Base-by-base conservation (phyloP, 2,888 invertebrate genomes). In the Phytoseiulus persimilis region DNA sequence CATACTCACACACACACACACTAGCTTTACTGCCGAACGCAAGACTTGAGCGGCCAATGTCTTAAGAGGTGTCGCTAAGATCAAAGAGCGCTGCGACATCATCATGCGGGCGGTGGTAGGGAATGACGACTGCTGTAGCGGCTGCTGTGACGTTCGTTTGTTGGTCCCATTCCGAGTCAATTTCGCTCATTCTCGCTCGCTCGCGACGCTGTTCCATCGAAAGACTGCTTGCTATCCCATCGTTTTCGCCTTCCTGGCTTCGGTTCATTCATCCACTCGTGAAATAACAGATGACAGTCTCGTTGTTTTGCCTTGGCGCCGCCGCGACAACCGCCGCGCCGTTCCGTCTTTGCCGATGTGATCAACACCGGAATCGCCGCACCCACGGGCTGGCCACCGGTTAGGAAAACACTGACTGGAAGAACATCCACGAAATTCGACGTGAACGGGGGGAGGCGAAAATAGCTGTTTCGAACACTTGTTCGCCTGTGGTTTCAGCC, bases 21-120 rank as follows among this genome's bases (percentile, higher is more conserved):
- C 65, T 65, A 65, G 65, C 65, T 65, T 65, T 65, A 65, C 65
- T 65, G 65, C 65, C 65, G 65, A 65, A 65, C 65, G 65, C 65
- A 65, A 65, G 65, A 65, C 65, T 65, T 65, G 65, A 65, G 65
- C 65, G 65, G 65, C 65, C 65, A 65, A 65, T 65, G 65, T 65
- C 65, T 65, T 65, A 11, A 65, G 65, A 65, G 65, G 65, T 65
- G 65, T 65, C 65, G 65, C 65, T 28, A 28, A 65, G 65, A 65
- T 65, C 65, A 65, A 65, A 65, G 65, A 65, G 65, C 28, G 65
- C 65, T 65, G 65, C 65, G 65, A 65, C 65, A 65, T 39, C 39
- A 39, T 39, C 39, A 39, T 65, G 65, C 65, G 65, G 65, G 65
- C 65, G 65, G 65, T 18, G 65, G 65, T 28, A 65, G 65, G 65